These are phyloP conservation scores for Harpagifer antarcticus DNA, from an alignment of 2,797 vertebrate genomes.

Conservation along the genomic window DNA sequence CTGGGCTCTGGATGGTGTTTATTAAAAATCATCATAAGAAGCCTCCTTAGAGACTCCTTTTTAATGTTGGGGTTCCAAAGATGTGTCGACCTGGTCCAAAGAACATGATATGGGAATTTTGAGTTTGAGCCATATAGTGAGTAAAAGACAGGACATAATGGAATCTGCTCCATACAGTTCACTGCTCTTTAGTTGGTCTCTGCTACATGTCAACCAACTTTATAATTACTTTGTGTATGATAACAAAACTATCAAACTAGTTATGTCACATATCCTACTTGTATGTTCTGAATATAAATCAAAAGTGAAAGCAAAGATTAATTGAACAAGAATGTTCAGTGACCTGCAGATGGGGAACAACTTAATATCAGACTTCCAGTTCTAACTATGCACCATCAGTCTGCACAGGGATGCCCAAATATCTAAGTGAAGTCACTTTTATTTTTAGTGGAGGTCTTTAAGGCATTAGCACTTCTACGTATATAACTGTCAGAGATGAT, in stretches of 20 bases:
- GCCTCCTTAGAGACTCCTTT: not conserved
- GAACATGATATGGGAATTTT: not conserved
- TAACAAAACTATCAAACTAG: not conserved
- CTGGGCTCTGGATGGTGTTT: not conserved
- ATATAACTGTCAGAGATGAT: too few species aligned
- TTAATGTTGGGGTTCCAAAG: not conserved
- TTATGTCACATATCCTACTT: not conserved
- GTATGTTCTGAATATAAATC: too few species aligned
- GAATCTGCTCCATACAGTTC: too few species aligned
- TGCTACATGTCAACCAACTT: too few species aligned
- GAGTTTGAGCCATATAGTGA: not conserved
- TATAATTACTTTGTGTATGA: too few species aligned
- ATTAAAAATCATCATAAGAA: not conserved
- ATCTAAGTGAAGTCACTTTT: not conserved
- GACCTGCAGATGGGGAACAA: too few species aligned
- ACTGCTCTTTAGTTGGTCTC: too few species aligned
- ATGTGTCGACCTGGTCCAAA: not conserved
- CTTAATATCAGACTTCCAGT: too few species aligned
- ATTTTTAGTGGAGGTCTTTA: not conserved
- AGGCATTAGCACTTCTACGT: not conserved
- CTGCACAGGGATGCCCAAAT: too few species aligned
- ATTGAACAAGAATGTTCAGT: too few species aligned
- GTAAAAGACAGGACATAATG: not conserved
- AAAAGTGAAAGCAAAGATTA: too few species aligned
- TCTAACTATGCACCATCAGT: too few species aligned